Conservation (phyloP, 2,888 invertebrate species). For the Napeogenes sylphis region DNA sequence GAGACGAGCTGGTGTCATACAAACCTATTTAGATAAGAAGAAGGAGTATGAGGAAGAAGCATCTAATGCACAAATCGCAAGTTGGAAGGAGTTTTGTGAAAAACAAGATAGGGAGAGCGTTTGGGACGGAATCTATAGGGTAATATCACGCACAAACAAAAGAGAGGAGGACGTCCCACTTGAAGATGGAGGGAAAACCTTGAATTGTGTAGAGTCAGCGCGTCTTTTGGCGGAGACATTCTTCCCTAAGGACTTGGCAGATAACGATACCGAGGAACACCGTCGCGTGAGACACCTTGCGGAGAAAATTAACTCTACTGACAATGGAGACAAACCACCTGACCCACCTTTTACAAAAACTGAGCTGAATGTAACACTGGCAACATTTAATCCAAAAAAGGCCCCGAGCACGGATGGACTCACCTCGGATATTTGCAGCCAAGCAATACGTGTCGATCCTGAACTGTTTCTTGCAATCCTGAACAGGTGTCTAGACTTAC, state of each 20-base stretch:
- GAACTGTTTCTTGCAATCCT: too few species aligned
- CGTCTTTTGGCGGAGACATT: too few species aligned
- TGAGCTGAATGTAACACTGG: slow-evolving; percentile 2
- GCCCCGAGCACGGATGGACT: slow-evolving; percentile 20
- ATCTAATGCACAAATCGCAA: too few species aligned
- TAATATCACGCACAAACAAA: slow-evolving; percentile 9
- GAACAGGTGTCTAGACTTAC: too few species aligned
- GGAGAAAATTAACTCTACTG: slow-evolving; percentile 16
- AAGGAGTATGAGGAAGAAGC: too few species aligned
- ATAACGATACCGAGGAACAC: slow-evolving; percentile 16
- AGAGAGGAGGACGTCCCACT: neutral
- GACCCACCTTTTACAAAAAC: too few species aligned
- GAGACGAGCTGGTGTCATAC: too few species aligned
- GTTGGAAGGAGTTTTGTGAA: too few species aligned
- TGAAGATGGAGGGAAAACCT: too few species aligned
- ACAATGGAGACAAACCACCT: neutral
- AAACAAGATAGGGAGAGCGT: slow-evolving; percentile 29
- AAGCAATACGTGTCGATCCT: too few species aligned
- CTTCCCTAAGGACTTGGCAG: neutral
- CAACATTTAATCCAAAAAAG: slow-evolving; percentile 25
- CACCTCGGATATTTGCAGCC: slow-evolving; percentile 17
- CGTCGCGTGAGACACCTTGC: slow-evolving; percentile 9
- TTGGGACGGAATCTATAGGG: slow-evolving; percentile 31
- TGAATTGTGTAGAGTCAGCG: too few species aligned
- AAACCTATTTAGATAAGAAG: too few species aligned